Percentiles rank a stretch among this genome's conserved stretches.
Conservation (phyloP, 2,797 vertebrate species). For the Oryzias dopingdopingensis region DNA sequence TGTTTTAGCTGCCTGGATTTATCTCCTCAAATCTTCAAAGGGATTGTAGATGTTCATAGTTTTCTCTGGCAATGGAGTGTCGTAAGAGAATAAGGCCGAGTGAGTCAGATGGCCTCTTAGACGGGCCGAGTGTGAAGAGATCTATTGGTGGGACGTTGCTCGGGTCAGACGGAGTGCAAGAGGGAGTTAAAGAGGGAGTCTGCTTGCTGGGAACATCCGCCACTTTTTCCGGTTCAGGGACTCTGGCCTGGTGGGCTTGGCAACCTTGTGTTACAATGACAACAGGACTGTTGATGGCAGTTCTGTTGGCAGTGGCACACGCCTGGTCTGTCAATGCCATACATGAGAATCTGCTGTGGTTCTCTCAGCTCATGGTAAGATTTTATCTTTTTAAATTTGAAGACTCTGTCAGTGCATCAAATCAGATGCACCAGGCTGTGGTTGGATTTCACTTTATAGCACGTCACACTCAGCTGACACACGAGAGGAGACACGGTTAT, state of each 20-base stretch:
- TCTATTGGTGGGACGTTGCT: slow-evolving; percentile 1
- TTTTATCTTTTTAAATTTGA: slow-evolving; percentile 1
- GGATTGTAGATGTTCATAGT: slow-evolving; percentile 33
- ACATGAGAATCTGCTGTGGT: slow-evolving; percentile 76
- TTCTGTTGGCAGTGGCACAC: slow-evolving; percentile 52
- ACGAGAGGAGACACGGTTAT: too few species aligned
- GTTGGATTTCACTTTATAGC: too few species aligned
- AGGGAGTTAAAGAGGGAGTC: slow-evolving; percentile 2
- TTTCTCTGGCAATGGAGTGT: slow-evolving; percentile 58
- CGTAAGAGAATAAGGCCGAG: slow-evolving; percentile 59
- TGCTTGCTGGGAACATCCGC: slow-evolving; percentile 24
- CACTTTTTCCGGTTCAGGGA: slow-evolving; percentile 40
- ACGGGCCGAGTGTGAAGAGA: slow-evolving; percentile 18
- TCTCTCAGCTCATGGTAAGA: slow-evolving; percentile 76
- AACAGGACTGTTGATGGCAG: slow-evolving; percentile 61
- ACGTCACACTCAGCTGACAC: too few species aligned
- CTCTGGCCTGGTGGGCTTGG: slow-evolving; percentile 48
- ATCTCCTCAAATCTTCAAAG: slow-evolving; percentile 44
- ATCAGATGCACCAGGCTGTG: not conserved
- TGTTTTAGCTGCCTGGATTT: slow-evolving; percentile 47
- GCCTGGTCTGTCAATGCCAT: slow-evolving; percentile 69
- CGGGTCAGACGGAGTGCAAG: slow-evolving; percentile 5
- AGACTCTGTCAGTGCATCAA: slow-evolving; percentile 10
- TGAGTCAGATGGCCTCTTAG: slow-evolving; percentile 16
- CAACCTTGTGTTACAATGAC: slow-evolving; percentile 66